Base-by-base conservation (phyloP, 2,888 invertebrate genomes). In the Cosmia pyralina region DNA sequence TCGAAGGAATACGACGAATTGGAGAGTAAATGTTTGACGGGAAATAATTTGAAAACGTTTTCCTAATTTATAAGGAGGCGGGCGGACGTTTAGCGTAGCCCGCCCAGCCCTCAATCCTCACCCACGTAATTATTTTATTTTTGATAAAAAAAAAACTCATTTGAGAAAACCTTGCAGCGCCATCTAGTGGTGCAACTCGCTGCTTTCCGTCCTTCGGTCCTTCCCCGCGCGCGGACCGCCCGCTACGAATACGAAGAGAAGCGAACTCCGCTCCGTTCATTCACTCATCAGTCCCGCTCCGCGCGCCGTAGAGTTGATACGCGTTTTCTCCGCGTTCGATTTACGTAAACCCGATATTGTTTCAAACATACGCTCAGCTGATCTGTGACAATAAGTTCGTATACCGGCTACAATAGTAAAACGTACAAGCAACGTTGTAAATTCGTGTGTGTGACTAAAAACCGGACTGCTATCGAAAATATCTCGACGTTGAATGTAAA, bases 321-420 rank as follows among this genome's bases (percentile, higher is more conserved):
- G 93, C 78, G 83, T 87, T 17, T 67, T 19, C 10, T 44, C 17
- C 52, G 46, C 72, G 48, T 69, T 75, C 48, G 50, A 78, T 88
- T 90, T 88, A 89, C 90, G 91, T 90, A 90, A 91, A 91, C 90
- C 87, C 93, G 94, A 90, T 93, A 93, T 95, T 95, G 94, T 94
- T 94, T 90, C 89, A 92, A 94, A 94, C 94, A 93, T 90, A 90
- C 93, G 92, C 94, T 92, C 96, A 95, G 95, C 95, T 96, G 95
- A 93, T 95, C 92, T 88, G 91, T 94, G 93, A 92, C 91, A 92
- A 90, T 90, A 90, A 90, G 85, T 88, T 89, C 69, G 67, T 81
- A 65, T 68, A 78, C 82, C 75, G 79, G 67, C 75, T 76, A 63
- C 72, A 72, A 86, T 72, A 85, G 69, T 76, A 72, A 68, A 77